phyloP scores from a whole-genome alignment of 2,888 invertebrate species.

The Troides helena region DNA sequence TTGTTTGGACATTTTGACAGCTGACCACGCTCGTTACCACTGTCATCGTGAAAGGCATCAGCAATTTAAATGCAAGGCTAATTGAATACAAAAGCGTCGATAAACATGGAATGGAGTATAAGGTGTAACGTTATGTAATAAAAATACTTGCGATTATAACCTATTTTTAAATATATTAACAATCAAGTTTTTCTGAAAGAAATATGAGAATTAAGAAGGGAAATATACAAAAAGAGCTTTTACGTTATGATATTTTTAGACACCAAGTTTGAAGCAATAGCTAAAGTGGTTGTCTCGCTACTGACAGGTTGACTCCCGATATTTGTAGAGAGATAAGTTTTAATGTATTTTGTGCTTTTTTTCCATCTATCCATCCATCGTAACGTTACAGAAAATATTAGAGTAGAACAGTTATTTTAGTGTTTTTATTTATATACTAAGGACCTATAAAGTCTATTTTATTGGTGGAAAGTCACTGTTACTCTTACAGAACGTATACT shows the following conservation, averaged over 20 bases:
- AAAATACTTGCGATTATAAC: conserved; percentile 33
- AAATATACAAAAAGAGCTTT: no score
- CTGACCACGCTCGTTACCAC: conserved; percentile 78
- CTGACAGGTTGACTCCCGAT: background rate
- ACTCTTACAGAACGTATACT: no score
- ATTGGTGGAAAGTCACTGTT: no score
- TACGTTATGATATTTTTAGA: background rate
- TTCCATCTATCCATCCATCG: no score
- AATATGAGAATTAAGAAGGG: no score
- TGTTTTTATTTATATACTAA: no score
- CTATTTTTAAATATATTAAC: no score
- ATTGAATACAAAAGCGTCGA: conserved; percentile 79
- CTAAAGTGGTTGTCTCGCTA: background rate
- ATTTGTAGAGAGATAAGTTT: background rate
- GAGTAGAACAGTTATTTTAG: no score
- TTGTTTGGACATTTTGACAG: conserved; percentile 80
- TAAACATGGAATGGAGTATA: conserved; percentile 73
- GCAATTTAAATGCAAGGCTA: conserved; percentile 77
- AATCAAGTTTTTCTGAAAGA: no score
- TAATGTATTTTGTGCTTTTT: no score
- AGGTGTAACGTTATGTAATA: conserved; percentile 57
- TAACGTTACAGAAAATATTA: no score
- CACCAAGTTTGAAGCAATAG: background rate
- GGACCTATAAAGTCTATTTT: no score
- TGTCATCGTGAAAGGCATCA: conserved; percentile 77